Evolutionary conservation across 1,140 invertebrate genomes (phyloP), one percentile per base, ranked within the genome.

Genomic region (Bombus soroeensis): DNA sequence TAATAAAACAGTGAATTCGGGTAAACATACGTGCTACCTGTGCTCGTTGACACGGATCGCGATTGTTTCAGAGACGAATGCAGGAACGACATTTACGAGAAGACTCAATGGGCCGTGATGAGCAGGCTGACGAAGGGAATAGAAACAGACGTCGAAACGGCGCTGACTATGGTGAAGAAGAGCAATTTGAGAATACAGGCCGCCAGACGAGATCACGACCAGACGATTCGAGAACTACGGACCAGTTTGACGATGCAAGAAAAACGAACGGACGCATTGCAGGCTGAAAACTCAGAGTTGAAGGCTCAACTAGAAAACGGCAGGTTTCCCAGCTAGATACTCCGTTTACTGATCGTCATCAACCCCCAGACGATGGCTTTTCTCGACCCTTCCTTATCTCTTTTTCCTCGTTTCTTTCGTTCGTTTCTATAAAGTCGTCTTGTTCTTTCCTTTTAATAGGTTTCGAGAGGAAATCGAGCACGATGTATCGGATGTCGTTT

Each of bases 101-200:
- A 71, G 34, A 91, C 86, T 73, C 91, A 92, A 87, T 92, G 91
- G 91, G 37, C 91, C 64, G 91, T 90, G 86, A 92, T 92, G 91
- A 91, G 73, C 72, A 83, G 80, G 83, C 34, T 90, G 79, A 70
- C 86, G 79, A 83, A 71, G 53, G 86, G 76, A 32, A 89, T 91
- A 75, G 86, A 81, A n/a, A 22, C 43, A 37, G 89, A 89, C 72
- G 66, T 89, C 39, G 88, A 66, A 39, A 81, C 77, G 34, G 80
- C 86, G 41, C 32, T 90, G 25, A 43, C 53, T 32, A 71, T 75
- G 57, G 84, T 81, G 72, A 53, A 28, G 70, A 81, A 79, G 71
- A 87, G 59, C 72, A 74, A 85, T 86, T 75, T 64, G 74, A 87
- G 37, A 12, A 62, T 28, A 37, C 70, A 85, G 34, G 41, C 64